Conservation (phyloP, 2,797 vertebrate species). For the Acrossocheilus fasciatus region DNA sequence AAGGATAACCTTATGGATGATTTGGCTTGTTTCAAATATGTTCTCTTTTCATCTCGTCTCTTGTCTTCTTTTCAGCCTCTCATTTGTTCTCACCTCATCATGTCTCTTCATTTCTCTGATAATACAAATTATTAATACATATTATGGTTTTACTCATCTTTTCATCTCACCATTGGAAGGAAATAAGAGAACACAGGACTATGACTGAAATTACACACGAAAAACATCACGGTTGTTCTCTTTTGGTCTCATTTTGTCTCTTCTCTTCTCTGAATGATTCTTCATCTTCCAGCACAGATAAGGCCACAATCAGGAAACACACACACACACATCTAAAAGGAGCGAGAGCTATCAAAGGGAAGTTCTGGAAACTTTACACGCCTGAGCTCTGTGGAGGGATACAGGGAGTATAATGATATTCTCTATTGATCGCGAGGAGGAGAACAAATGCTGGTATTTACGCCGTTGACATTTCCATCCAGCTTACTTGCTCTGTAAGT, state of each 20-base stretch:
- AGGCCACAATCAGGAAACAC: constrained; percentile 22
- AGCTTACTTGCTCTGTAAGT: constrained; percentile 46
- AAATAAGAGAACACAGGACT: neutral
- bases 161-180: neutral
- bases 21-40: neutral
- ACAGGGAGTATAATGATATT: constrained; percentile 52
- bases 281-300: neutral
- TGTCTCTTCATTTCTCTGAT: neutral
- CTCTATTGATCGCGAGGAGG: constrained; percentile 46
- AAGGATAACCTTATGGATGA: neutral
- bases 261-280: neutral
- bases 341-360: constrained; percentile 4
- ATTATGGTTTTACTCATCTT: neutral
- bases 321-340: neutral
- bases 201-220: neutral
- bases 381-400: neutral
- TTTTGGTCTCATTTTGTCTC: neutral
- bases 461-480: constrained; percentile 49
- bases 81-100: neutral
- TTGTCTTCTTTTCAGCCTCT: neutral
- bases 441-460: constrained; percentile 58
- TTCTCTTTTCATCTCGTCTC: neutral
- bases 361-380: constrained; percentile 39
- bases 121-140: neutral
- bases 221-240: neutral